phyloP scores from a whole-genome alignment of 2,797 vertebrate species.

The Pagetopsis macropterus region DNA sequence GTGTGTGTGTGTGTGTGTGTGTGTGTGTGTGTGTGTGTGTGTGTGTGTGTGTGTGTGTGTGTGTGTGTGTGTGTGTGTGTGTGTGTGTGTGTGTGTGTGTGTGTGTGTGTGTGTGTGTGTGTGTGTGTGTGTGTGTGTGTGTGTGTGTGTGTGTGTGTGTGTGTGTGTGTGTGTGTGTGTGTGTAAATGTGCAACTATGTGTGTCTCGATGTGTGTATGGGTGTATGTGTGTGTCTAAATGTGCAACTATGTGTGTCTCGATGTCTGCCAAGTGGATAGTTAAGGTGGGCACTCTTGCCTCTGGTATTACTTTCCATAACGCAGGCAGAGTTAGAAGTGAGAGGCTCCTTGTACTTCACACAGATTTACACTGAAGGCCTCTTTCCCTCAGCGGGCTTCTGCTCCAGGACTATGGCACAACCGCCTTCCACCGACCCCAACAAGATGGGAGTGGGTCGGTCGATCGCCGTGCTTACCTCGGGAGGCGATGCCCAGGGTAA shows the following conservation, averaged over 20 bases:
- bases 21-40: constrained; percentile 18
- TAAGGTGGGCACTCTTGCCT: constrained; percentile 59
- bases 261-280: constrained; percentile 65
- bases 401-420: constrained; percentile 71
- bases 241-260: constrained; percentile 49
- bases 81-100: constrained; percentile 6
- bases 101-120: neutral
- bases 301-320: constrained; percentile 61
- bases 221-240: constrained; percentile 48
- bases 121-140: neutral
- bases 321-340: constrained; percentile 43
- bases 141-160: neutral
- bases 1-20: no score
- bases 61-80: constrained; percentile 6
- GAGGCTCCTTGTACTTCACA: constrained; percentile 31
- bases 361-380: constrained; percentile 33
- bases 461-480: constrained; percentile 93
- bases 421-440: constrained; percentile 55
- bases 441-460: constrained; percentile 88
- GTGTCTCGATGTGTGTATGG: constrained; percentile 4
- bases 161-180: neutral
- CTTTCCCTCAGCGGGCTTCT: constrained; percentile 50
- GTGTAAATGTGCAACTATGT: neutral
- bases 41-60: constrained; percentile 29
- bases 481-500: constrained; percentile 95